phyloP scores from a whole-genome alignment of 2,888 invertebrate genomes.

The Sabatieria punctata region DNA sequence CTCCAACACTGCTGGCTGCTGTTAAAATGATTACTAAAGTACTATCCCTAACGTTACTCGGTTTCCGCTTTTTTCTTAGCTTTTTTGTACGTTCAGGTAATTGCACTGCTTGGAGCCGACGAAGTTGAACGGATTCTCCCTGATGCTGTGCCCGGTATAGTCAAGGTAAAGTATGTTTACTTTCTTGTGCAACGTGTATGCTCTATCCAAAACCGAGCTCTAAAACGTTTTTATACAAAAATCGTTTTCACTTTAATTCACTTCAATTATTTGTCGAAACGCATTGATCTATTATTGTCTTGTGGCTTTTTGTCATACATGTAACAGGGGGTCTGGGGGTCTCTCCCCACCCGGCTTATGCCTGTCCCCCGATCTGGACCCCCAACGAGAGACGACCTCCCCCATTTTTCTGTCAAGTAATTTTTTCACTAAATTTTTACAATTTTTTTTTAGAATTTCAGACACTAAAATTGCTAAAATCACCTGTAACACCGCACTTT shows the following conservation, averaged over 20 bases:
- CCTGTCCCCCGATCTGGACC: no score
- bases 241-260: not conserved
- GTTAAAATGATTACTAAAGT: slow-evolving; percentile 62
- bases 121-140: slow-evolving; percentile 49
- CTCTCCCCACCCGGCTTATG: no score
- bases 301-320: no score
- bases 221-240: not conserved
- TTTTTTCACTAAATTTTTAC: no score
- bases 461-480: no score
- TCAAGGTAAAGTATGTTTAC: slow-evolving; percentile 50
- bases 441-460: no score
- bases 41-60: slow-evolving; percentile 1
- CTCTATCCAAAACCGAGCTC: not conserved
- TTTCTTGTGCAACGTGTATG: not conserved
- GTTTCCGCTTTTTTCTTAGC: not conserved
- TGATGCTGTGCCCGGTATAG: slow-evolving; percentile 68
- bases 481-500: no score
- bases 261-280: no score
- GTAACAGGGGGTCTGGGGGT: no score
- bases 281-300: no score
- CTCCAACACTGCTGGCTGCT: slow-evolving; percentile 72
- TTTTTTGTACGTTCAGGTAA: slow-evolving; percentile 8
- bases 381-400: no score
- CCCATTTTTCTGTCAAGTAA: no score
- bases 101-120: slow-evolving; percentile 10